A percentile compares a stretch with the other conserved stretches of the same genome.
Evolutionary conservation across 92 coral and sea anemone species (phyloP).

Genomic region (Epizoanthus illoricatus): DNA sequence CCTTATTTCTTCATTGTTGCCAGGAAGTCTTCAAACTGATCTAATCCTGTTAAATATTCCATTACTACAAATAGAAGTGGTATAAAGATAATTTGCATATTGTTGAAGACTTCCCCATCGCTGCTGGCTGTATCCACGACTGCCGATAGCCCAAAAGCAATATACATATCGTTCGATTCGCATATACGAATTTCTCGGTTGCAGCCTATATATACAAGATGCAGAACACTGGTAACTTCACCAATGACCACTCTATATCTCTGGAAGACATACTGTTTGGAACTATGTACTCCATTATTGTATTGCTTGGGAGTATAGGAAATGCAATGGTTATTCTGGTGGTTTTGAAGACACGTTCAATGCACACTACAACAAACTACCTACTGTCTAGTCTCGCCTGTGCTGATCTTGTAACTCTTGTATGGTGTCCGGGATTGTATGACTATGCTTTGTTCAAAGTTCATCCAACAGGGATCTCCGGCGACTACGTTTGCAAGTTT

Average conservation of each 20-base stretch:
- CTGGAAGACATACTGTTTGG: conserved; percentile 35
- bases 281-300: conserved; percentile 34
- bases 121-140: neutral
- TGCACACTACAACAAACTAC: conserved; percentile 57
- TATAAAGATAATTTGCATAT: no score
- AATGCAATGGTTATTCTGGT: conserved; percentile 45
- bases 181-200: no score
- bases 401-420: conserved; percentile 46
- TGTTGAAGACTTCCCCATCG: no score
- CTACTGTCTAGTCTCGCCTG: conserved; percentile 53
- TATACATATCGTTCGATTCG: neutral
- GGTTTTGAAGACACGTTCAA: conserved; percentile 33
- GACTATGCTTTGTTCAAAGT: conserved; percentile 41
- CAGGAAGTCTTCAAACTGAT: no score
- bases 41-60: no score
- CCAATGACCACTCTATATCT: neutral
- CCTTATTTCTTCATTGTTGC: no score
- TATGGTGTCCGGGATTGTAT: conserved; percentile 55
- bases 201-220: neutral
- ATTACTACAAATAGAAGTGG: no score
- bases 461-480: conserved; percentile 31
- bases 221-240: neutral
- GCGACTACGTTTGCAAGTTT: conserved; percentile 52
- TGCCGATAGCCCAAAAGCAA: neutral
- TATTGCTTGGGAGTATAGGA: conserved; percentile 43